A percentile compares a stretch with the other conserved stretches of the same genome.
phyloP scores from a whole-genome alignment of 2,113 vertebrate species.

The Tragelaphus scriptus region DNA sequence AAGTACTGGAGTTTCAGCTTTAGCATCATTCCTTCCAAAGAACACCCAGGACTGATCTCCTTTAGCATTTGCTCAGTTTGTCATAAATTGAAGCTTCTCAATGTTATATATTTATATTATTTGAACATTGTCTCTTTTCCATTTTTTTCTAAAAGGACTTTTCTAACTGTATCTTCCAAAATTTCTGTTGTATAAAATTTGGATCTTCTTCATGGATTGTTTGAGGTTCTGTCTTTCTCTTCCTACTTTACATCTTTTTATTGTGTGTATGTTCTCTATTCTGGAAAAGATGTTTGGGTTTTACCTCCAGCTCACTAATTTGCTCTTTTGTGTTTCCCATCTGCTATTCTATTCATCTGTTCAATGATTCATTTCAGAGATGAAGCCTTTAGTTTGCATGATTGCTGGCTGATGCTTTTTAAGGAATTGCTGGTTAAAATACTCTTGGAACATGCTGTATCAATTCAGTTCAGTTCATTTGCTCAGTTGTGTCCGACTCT shows the following conservation, averaged over 20 bases:
- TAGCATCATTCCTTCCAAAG: too few relatives aligned
- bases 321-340: background rate
- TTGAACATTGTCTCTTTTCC: background rate
- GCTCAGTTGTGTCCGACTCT: too few relatives aligned
- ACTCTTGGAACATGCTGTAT: background rate
- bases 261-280: background rate
- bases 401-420: background rate
- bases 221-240: background rate
- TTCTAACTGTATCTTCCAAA: background rate
- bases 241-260: background rate
- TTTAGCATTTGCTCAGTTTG: background rate
- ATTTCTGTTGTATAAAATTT: background rate
- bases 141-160: background rate
- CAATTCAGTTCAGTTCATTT: too few relatives aligned
- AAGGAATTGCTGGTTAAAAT: background rate
- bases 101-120: background rate
- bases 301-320: background rate
- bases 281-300: background rate
- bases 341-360: background rate
- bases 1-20: too few relatives aligned
- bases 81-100: background rate
- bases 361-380: slow-evolving; percentile 19
- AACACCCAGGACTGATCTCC: too few relatives aligned
- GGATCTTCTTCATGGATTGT: background rate
- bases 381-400: background rate